Base-by-base conservation (phyloP, 92 coral and sea anemone species). In the Epizoanthus scotinus region DNA sequence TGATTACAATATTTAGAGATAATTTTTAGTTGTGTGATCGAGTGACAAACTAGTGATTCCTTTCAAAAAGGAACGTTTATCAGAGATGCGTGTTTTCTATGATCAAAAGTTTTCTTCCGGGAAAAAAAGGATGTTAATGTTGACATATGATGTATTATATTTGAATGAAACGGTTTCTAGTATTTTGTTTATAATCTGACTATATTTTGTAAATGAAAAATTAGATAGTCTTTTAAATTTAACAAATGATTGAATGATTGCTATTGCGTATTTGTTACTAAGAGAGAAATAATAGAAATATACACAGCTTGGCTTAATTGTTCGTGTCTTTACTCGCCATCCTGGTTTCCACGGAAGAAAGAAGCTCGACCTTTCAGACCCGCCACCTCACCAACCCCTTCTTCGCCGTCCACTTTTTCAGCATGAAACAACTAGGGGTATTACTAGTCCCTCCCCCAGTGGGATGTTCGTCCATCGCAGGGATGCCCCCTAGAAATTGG, bases 191-290 rank as follows among this genome's bases (percentile, higher is more conserved):
- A 88, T 88, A 91, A 90, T 87, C 90, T 90, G 86, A 75, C 87
- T 81, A 93, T 90, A 93, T 93, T 93, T 93, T 93, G 94, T 93
- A 93, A 93, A 93, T 93, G 94, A 89, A 92, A 34, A 85, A 84
- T 92, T 67, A 90, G 86, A 85, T 92, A 92, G 94, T 85, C 94
- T 93, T 90, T 86, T 87, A 90, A 93, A 90, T 89, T 88, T 78
- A 93, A 88, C 75, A 89, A 89, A 89, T 91, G 94, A 92, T 87
- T 88, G 86, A 71, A 80, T 87, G 97, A 92, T 86, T 87, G 28
- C 65, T 78, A 68, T 92, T 86, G 82, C 81, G 85, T 89, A 82
- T 92, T 90, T 89, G 81, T 74, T 78, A 84, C 70, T 84, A 86
- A 84, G 90, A 91, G 64, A 73, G 84, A 84, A 60, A 82, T 64